Evolutionary conservation across 2,113 vertebrate genomes (phyloP), one percentile per base, ranked within the genome.

Genomic region (Erythrocercus mccallii): DNA sequence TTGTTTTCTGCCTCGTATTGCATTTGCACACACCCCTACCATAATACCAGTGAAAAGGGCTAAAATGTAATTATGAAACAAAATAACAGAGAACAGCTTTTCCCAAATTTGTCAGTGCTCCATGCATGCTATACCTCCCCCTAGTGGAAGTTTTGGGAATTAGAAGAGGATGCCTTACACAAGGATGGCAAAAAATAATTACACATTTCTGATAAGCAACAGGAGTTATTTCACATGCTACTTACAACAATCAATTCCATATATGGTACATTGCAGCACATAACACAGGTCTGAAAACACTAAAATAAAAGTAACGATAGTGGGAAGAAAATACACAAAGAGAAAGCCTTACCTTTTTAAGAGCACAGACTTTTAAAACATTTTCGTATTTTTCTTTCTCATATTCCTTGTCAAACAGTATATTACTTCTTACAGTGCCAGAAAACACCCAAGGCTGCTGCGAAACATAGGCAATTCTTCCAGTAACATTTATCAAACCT

Each of bases 401-500:
- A 40, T 99, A 98, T 80, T 98, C 98, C 90, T 98, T 99, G 81
- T 99, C 99, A 95, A 99, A 99, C n/a, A 99, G 98, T 95, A 99
- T 99, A 95, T 99, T 99, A 96, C 98, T 99, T 74, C 98, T 98
- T 69, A 99, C 98, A 9, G 99, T 99, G 22, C 99, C 99, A 16
- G 99, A 98, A 96, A 99, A 99, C 69, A 99, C 99, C 99, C 99
- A 99, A 31, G 99, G 98, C 95, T 99, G 99, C 97, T 99, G 99
- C 35, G 98, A 99, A 35, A 98, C 98, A 51, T 99, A 99, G 22
- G 98, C 99, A 33, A 99, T 97, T 88, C 97, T 98, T 71, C 99
- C 99, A 54, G 96, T 97, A 66, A 98, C 97, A 2, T 96, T 98
- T 89, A 99, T 95, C 40, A 98, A 94, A 12, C 99, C 99, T 81